A percentile compares a stretch with the other conserved stretches of the same genome.
Conservation (phyloP, 2,797 vertebrate genomes). For the Neosalanx taihuensis region DNA sequence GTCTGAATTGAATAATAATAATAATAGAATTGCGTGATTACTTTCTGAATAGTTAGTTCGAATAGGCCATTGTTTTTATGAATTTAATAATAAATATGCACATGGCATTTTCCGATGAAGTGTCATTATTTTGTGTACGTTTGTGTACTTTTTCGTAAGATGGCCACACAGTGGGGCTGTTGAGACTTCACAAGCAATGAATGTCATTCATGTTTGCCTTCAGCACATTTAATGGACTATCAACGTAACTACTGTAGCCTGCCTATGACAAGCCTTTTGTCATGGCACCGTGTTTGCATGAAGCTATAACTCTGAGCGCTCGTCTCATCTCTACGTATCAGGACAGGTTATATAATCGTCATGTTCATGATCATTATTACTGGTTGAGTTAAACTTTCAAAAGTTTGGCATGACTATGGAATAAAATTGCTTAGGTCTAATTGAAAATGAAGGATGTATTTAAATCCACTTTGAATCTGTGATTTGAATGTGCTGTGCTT, state of each 20-base stretch:
- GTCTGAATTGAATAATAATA: not conserved
- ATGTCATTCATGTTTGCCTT: not conserved
- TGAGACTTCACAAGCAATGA: constrained; percentile 27
- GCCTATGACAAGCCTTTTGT: not conserved
- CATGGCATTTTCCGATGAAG: not conserved
- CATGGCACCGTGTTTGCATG: too few relatives aligned
- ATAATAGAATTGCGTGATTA: not conserved
- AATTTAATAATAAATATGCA: not conserved
- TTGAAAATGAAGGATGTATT: not conserved
- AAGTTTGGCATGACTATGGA: constrained; percentile 18
- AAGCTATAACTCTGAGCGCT: not conserved
- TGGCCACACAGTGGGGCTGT: constrained; percentile 53
- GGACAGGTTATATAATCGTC: constrained; percentile 53
- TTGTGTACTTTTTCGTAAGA: not conserved
- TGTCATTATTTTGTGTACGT: not conserved
- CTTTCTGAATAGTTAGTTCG: too few relatives aligned
- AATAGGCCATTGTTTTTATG: not conserved
- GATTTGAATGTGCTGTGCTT: not conserved
- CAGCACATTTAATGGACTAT: not conserved
- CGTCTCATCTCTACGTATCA: constrained; percentile 1
- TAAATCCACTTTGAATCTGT: not conserved
- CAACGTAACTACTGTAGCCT: not conserved
- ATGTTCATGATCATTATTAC: constrained; percentile 33
- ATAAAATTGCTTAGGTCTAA: not conserved
- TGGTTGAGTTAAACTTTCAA: constrained; percentile 55